Base-by-base conservation (phyloP, 1,140 invertebrate genomes). In the Megalonaias nervosa region DNA sequence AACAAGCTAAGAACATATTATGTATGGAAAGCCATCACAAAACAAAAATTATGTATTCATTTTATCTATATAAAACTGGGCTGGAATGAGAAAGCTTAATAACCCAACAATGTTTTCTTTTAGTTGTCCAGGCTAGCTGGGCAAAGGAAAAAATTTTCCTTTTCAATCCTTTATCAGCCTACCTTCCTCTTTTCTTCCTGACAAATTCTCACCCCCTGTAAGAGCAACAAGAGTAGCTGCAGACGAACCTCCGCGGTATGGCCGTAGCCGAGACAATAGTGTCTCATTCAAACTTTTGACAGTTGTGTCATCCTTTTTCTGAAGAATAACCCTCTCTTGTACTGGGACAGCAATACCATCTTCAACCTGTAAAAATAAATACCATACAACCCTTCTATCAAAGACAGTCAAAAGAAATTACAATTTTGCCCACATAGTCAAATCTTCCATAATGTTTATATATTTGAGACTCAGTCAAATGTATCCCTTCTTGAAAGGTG, bases 241-340 rank as follows among this genome's bases (percentile, higher is more conserved):
- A 61, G 86, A 79, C 61, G 85, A 76, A 62, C 85, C 86, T 14
- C 84, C 80, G 55, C 88, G 78, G 69, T 87, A 85, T 2, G 89
- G 89, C 11, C 89, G 83, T 58, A 90, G 80, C 23, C 86, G 80
- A 21, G 87, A 82, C 67, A 91, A 69, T 17, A 91, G 74, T 19
- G 84, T 84, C 57, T 91, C 90, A 80, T 87, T 91, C 0, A 89
- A 55, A n/a, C 80, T 67, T 77, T 89, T 89, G 5, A 76, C 68
- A 38, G 68, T 74, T 14, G 73, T 57, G 31, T 90, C 89, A 67
- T 91, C 90, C 70, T 89, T 89, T 56, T 87, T 85, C 19, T 82
- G 81, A 38, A 90, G 79, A 14, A 68, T 81, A 16, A 87, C 38
- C 21, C 84, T 71, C 13, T 73, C 65, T 66, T 82, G 75, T 66